Conservation (phyloP, 2,113 vertebrate genomes). For the Rhabdomys dilectus region DNA sequence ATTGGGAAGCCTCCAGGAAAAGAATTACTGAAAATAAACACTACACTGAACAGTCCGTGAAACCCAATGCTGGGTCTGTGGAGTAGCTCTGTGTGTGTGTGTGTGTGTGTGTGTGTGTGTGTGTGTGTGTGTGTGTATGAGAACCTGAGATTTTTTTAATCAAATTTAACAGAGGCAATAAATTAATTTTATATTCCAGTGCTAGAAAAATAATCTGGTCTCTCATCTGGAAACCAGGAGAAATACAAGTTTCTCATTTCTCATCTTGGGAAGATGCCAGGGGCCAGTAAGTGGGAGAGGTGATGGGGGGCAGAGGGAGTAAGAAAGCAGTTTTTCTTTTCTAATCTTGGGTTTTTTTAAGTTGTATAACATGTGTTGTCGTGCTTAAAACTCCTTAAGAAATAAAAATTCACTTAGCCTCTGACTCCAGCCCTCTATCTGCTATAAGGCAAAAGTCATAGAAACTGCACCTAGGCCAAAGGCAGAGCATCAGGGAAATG, state of each 20-base stretch:
- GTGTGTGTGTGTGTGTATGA: not conserved
- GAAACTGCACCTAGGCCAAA: slow-evolving; percentile 10
- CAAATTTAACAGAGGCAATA: slow-evolving; percentile 59
- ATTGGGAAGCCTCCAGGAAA: not conserved
- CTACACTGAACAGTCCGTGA: not conserved
- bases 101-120: too few relatives aligned
- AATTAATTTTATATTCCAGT: slow-evolving; percentile 52
- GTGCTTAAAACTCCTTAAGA: not conserved
- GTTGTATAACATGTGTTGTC: not conserved
- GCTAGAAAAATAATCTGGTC: slow-evolving; percentile 1
- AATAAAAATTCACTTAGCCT: not conserved
- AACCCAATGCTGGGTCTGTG: not conserved
- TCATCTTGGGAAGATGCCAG: slow-evolving; percentile 7
- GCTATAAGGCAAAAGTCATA: slow-evolving; percentile 7
- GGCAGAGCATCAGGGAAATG: not conserved
- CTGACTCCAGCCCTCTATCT: not conserved
- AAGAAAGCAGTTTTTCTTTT: not conserved
- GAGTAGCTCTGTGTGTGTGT: not conserved
- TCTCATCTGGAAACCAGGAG: not conserved
- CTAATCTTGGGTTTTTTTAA: not conserved
- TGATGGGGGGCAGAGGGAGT: not conserved
- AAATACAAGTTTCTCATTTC: slow-evolving; percentile 45
- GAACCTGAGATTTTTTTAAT: not conserved
- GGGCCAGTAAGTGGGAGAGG: not conserved
- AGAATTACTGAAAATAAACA: not conserved